Conservation (phyloP, 1,140 invertebrate species). For the Laodelphax striatellus region DNA sequence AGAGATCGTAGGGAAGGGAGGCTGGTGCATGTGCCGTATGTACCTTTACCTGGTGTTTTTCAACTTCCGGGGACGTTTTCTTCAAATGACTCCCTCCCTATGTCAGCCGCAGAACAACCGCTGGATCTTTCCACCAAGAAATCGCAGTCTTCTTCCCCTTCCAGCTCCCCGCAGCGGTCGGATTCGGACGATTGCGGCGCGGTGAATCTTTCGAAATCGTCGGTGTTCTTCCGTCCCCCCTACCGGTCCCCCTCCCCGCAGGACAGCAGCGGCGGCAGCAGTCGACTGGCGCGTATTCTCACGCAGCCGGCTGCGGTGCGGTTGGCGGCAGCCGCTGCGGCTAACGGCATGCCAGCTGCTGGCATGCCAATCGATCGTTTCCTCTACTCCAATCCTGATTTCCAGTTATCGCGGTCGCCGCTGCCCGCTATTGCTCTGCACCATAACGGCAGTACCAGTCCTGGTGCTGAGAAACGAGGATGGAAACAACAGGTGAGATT, state of each 20-base stretch:
- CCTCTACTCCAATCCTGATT: conserved; percentile 43
- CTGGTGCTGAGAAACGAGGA: conserved; percentile 35
- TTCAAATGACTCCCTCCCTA: conserved; percentile 24
- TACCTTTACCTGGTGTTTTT: conserved; percentile 16
- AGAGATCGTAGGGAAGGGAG: conserved; percentile 69
- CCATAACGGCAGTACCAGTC: conserved; percentile 35
- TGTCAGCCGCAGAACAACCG: conserved; percentile 57
- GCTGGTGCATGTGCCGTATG: conserved; percentile 40
- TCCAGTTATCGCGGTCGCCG: conserved; percentile 36
- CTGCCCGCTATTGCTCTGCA: conserved; percentile 30
- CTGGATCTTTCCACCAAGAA: conserved; percentile 79
- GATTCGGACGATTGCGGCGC: conserved; percentile 21
- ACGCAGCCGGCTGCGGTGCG: conserved; percentile 30
- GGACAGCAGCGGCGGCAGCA: conserved; percentile 8
- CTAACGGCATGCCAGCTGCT: conserved; percentile 12
- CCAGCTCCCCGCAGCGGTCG: conserved; percentile 27
- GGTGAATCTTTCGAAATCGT: conserved; percentile 25
- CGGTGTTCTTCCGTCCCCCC: conserved; percentile 14
- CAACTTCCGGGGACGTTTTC: conserved; percentile 12
- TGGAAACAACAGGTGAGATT: conserved; percentile 35
- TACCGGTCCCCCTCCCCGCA: conserved; percentile 18
- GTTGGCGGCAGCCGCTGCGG: background rate
- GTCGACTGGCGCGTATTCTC: conserved; percentile 35
- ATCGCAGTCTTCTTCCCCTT: conserved; percentile 34
- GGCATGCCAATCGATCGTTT: conserved; percentile 46